Evolutionary conservation across 2,797 vertebrate genomes (phyloP).

Genomic region (Crenichthys baileyi): DNA sequence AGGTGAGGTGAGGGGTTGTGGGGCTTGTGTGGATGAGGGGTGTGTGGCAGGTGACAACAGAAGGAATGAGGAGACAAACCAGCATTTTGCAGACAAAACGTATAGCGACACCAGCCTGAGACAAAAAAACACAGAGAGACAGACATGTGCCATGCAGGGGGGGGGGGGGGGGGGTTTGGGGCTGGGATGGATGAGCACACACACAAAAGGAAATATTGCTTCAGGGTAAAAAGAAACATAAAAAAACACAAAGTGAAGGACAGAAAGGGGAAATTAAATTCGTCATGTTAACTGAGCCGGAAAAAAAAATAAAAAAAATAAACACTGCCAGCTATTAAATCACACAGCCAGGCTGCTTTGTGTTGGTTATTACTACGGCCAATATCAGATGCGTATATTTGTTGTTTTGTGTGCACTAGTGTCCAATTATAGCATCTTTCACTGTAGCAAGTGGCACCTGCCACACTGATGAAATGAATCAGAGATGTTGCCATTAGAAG

Average conservation of each 20-base stretch:
- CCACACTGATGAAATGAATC: conserved; percentile 49
- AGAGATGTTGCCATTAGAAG: conserved; percentile 34
- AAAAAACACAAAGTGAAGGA: conserved; percentile 42
- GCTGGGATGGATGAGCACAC: conserved; percentile 10
- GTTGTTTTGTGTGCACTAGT: conserved; percentile 32
- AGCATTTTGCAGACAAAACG: conserved; percentile 26
- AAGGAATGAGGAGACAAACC: conserved; percentile 38
- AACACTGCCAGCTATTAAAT: conserved; percentile 44
- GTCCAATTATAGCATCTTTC: conserved; percentile 45
- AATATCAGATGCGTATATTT: conserved; percentile 46
- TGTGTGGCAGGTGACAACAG: conserved; percentile 2
- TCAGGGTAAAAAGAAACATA: conserved; percentile 11
- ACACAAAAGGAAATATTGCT: conserved; percentile 47
- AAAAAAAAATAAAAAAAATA: conserved; percentile 54
- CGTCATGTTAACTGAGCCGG: conserved; percentile 52
- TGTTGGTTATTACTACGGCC: conserved; percentile 45
- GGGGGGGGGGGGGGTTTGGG: conserved; percentile 21
- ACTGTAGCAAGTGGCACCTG: conserved; percentile 38
- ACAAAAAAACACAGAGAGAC: conserved; percentile 13
- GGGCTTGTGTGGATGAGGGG: conserved; percentile 20
- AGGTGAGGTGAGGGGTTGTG: conserved; percentile 3
- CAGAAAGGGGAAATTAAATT: conserved; percentile 65
- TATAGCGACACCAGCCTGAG: conserved; percentile 21
- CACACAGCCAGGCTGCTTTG: conserved; percentile 50
- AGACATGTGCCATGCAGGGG: conserved; percentile 4